Base-by-base conservation (phyloP, 2,888 invertebrate genomes). In the Noctua pronuba region DNA sequence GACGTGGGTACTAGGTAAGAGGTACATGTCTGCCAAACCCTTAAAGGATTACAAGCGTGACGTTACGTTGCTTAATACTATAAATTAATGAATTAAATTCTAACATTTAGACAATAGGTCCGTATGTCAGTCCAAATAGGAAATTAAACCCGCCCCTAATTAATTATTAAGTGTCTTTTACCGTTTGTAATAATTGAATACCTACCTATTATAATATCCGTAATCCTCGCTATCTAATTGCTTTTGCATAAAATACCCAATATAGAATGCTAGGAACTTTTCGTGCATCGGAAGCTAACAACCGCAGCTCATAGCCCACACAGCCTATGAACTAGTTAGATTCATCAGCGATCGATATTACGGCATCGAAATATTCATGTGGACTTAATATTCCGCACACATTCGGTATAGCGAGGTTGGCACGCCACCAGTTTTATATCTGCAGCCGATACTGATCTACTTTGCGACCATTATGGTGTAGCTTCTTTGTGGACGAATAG, bases 351-450 rank as follows among this genome's bases (percentile, higher is more conserved):
- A 77, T 82, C 82, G 73, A 82, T 82, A 77, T 49, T n/a, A 73
- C 66, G 70, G 73, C 82, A 82, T 73, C 46, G 66, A 66, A 73
- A 82, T 82, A 82, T 82, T 82, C 69, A 82, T 82, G 73, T 73
- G 69, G 52, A 67, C 44, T 80, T 79, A 79, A 67, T 73, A 79
- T 79, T 79, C 79, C 62, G 60, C 66, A 79, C 66, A 79, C 67
- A 79, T 79, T 80, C 60, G 73, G 41, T 72, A 76, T 58, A 58
- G 77, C 55, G 65, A 77, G 69, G 62, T 82, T 82, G 82, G 82
- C 82, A 82, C 73, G 49, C 55, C 82, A 77, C 82, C 82, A 82
- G 82, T 77, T 82, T 73, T 73, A 62, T 82, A 82, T 82, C 82
- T 66, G 77, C 77, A 73, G 82, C 49, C 66, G 69, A 73, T 77